Evolutionary conservation across 2,113 vertebrate species (phyloP), one percentile per base, ranked within the genome.

Genomic region (Muntiacus muntjak): DNA sequence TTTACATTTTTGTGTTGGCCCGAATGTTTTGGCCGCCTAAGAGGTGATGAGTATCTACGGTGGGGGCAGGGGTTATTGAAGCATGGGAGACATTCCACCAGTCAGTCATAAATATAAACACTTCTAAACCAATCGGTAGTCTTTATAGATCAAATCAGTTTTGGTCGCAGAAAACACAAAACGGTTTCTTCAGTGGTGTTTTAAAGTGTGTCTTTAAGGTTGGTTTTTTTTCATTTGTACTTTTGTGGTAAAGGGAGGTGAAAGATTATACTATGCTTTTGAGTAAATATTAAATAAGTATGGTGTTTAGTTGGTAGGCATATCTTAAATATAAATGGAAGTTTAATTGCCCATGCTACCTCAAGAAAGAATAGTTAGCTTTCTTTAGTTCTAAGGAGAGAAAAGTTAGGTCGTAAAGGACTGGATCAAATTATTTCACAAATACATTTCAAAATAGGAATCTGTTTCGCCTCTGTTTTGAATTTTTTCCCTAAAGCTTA

Each of bases 361-460:
- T 76, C 82, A 84, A 82, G 88, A 91, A 94, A 94, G 94, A 91
- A 91, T 28, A 83, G 67, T 67, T 98, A 84, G 78, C 33, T 97
- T 96, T 91, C 58, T 82, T 92, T 90, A 67, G 74, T 85, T 91
- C 8, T 64, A 50, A 92, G 40, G 60, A 88, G 47, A 95, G 81
- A 82, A 89, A 89, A 92, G 8, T 5, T 92, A 88, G 50, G 1
- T 93, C 52, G 97, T 87, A 89, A 91, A 93, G 45, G 71, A 67
- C 6, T 92, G 28, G n/a, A 76, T 86, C 91, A 89, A 84, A 71
- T 95, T 89, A 71, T 87, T 95, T 95, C 60, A 96, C 92, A 82
- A 95, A 36, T 40, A 40, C 28, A 28, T 87, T 87, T 95, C 54
- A 95, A 50, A 96, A 97, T 76, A 30, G 40, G 28, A 36, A 14